phyloP scores from a whole-genome alignment of 2,888 invertebrate genomes.

The Caradrina clavipalpis region DNA sequence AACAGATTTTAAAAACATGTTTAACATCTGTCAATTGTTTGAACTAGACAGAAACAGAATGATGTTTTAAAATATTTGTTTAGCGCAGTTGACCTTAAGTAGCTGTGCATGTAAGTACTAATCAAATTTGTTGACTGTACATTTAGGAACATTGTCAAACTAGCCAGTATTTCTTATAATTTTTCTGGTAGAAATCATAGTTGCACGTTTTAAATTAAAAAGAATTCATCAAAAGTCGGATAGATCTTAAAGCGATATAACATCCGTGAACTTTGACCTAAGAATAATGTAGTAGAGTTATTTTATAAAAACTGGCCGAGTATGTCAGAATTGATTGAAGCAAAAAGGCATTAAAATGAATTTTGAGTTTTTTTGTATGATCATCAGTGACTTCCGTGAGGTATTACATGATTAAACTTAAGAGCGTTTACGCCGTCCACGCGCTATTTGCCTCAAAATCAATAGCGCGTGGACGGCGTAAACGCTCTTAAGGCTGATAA shows the following conservation, averaged over 20 bases:
- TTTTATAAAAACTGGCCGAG: neutral
- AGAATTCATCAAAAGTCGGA: neutral
- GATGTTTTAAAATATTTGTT: too few relatives aligned
- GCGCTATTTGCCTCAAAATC: too few relatives aligned
- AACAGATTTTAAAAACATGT: too few relatives aligned
- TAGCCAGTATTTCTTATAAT: neutral
- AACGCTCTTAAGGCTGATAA: too few relatives aligned
- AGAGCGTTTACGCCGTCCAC: too few relatives aligned
- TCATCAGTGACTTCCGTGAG: neutral
- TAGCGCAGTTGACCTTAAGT: too few relatives aligned
- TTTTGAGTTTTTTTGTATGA: neutral
- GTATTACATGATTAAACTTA: too few relatives aligned
- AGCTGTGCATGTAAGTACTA: neutral
- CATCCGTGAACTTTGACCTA: conserved; percentile 15
- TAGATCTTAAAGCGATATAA: neutral
- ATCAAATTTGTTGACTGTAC: conserved; percentile 9
- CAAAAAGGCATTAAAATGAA: neutral
- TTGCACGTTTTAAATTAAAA: neutral
- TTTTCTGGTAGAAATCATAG: neutral
- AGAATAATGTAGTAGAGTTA: conserved; percentile 1
- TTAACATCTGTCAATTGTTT: too few relatives aligned
- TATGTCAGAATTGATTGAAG: neutral
- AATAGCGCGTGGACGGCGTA: too few relatives aligned
- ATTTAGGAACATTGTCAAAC: neutral
- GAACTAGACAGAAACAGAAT: too few relatives aligned